Evolutionary conservation across 2,113 vertebrate genomes (phyloP).

Genomic region (Lota lota): DNA sequence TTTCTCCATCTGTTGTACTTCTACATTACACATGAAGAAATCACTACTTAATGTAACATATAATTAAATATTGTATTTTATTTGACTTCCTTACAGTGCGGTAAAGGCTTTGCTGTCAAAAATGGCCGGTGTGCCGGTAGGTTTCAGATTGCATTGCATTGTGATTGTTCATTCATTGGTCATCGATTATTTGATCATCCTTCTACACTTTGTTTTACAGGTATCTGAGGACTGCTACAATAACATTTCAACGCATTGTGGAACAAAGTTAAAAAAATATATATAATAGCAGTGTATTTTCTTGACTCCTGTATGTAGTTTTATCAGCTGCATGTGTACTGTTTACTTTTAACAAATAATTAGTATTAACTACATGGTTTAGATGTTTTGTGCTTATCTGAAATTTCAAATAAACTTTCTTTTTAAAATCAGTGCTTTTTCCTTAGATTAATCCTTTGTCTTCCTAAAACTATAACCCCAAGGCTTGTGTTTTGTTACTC

Average conservation of each 20-base stretch:
- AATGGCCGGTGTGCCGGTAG: constrained; percentile 83
- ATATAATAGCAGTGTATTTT: too few relatives aligned
- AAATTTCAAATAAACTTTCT: not conserved
- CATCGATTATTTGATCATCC: not conserved
- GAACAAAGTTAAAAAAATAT: constrained; percentile 12
- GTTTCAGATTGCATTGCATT: constrained; percentile 11
- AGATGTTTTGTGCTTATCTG: not conserved
- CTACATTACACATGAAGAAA: not conserved
- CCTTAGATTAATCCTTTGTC: too few relatives aligned
- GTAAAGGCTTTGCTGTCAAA: constrained; percentile 81
- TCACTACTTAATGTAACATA: not conserved
- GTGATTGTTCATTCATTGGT: not conserved
- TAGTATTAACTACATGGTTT: not conserved
- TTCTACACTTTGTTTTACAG: constrained; percentile 36
- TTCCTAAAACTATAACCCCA: too few relatives aligned
- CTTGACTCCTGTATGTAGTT: too few relatives aligned
- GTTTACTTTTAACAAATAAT: not conserved
- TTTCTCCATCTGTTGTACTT: too few relatives aligned
- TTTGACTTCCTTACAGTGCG: constrained; percentile 75
- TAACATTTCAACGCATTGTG: not conserved
- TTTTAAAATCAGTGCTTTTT: too few relatives aligned
- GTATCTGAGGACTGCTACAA: constrained; percentile 39
- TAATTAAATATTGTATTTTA: not conserved
- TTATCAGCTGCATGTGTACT: too few relatives aligned
- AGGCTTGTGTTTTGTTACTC: too few relatives aligned